Base-by-base conservation (phyloP, 2,888 invertebrate species). In the Notocelia uddmanniana region DNA sequence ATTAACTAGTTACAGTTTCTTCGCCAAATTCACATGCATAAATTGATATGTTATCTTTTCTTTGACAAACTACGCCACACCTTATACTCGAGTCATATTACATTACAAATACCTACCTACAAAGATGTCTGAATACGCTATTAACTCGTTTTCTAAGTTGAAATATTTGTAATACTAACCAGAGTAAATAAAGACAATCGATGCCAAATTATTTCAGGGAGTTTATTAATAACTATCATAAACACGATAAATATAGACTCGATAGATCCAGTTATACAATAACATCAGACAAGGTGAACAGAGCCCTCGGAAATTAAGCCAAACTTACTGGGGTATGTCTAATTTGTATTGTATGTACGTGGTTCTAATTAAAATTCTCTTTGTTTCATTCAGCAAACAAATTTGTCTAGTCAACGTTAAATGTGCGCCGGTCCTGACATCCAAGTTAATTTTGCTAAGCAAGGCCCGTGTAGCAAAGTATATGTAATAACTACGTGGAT, bases 381-480 rank as follows among this genome's bases (percentile, higher is more conserved):
- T 72, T 72, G 68, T 68, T 68, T 68, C 62, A 72, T 68, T 67
- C 72, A 57, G 68, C 45, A 55, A 57, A 67, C 55, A 68, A 72
- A 68, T 68, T 57, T 57, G 72, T 37, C 57, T 62, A 72, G 67
- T 72, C 67, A 41, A 62, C 72, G 55, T 26, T 48, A 67, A 72
- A 68, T 68, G 54, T 62, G 67, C 54, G 70, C 66, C 69, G 70
- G 63, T 64, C 72, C 31, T 75, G 77, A 77, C 78, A 75, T 80
- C 80, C 74, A 80, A 81, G 80, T 82, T 73, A 79, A 80, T 79
- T 79, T 76, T 76, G 76, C 77, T 66, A 71, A 76, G 75, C 67
- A 68, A 75, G 76, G 19, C 18, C 60, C 50, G n/a, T 37, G 41
- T 37, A 15, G 26, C 58, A 18, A 60, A 70, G 54, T 26, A 68